Conservation (phyloP, 2,888 invertebrate species). For the Punctoribates punctum region DNA sequence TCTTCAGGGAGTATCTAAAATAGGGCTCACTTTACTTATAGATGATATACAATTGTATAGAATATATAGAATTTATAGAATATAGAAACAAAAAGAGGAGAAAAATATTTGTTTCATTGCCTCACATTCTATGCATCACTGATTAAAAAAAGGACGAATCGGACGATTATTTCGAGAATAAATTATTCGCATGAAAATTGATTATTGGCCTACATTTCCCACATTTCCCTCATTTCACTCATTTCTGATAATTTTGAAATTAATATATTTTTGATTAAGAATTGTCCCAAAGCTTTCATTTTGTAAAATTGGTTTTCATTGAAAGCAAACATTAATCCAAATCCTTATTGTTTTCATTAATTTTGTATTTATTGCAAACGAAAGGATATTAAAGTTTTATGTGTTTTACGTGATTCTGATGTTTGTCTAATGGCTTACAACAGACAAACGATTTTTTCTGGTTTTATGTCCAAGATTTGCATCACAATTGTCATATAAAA, state of each 20-base stretch:
- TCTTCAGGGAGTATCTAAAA: too few species aligned
- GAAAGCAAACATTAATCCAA: background rate
- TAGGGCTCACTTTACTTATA: too few species aligned
- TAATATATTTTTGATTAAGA: too few species aligned
- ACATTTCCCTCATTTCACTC: background rate
- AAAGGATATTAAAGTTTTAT: background rate
- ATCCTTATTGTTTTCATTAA: too few species aligned
- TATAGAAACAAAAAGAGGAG: background rate
- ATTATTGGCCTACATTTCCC: background rate
- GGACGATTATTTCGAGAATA: background rate
- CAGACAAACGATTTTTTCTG: too few species aligned
- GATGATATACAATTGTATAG: background rate
- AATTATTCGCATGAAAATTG: background rate
- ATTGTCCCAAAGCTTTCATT: too few species aligned
- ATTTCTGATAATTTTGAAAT: too few species aligned
- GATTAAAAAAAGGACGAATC: background rate
- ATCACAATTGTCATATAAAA: too few species aligned
- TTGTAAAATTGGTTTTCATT: too few species aligned
- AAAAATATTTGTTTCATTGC: constrained; percentile 16
- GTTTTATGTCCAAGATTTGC: too few species aligned
- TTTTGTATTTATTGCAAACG: background rate
- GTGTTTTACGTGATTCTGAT: background rate
- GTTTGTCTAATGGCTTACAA: too few species aligned
- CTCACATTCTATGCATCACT: constrained; percentile 20
- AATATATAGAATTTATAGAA: background rate